Base-by-base conservation (phyloP, 2,113 vertebrate species). In the Carlito syrichta region DNA sequence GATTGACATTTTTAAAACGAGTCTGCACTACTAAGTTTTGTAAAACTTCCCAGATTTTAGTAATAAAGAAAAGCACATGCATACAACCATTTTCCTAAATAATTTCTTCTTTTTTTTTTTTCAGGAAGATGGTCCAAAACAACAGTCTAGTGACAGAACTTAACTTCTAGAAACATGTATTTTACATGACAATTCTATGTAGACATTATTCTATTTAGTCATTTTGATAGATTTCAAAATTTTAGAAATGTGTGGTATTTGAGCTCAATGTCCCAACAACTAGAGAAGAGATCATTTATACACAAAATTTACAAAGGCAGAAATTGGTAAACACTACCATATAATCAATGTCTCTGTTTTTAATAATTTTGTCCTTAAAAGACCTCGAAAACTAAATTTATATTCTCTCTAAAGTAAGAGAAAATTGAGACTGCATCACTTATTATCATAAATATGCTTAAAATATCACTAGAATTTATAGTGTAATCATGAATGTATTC, bases 401-500 rank as follows among this genome's bases (percentile, higher is more conserved):
- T 25, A 82, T 73, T 43, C 3, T 82, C 45, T 74, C 76, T 87
- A 79, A 97, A 97, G 63, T 95, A 95, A 94, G 54, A 91, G 54
- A 96, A 96, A 96, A 90, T 90, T 90, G 76, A 95, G 84, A 54
- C 81, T 96, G 90, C 95, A 82, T 92, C 92, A 94, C 93, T 95
- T 96, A 92, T 97, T 97, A 97, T 95, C 92, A 97, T 96, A 96
- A 97, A 96, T 94, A 92, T 77, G 93, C 94, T 90, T 96, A 94
- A 98, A 97, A 98, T 97, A 97, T n/a, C 87, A 56, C 88, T 81
- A 81, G 90, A 96, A 96, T 95, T 97, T 96, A 92, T 86, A 91
- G 95, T 92, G 87, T 96, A 97, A 96, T 97, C 95, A 97, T 94
- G 97, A 96, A 94, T 94, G 68, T 58, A 97, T 97, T 98, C 94